These are phyloP conservation scores for Branchinecta lynchi DNA, from an alignment of 1,140 invertebrate species.

Conservation along the genomic window DNA sequence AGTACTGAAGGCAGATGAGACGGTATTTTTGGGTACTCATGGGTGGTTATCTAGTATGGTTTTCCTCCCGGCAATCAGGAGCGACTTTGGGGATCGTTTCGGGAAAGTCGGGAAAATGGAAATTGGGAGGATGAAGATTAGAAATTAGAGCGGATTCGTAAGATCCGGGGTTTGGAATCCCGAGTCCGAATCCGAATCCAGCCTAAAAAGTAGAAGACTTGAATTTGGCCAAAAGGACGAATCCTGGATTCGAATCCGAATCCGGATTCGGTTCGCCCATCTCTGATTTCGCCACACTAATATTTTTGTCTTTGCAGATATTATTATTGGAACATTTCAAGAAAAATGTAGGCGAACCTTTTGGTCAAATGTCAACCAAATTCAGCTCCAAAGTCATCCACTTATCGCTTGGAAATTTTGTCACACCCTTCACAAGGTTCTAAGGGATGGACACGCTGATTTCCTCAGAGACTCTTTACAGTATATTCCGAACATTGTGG, in stretches of 20 bases:
- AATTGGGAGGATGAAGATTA: too few relatives aligned
- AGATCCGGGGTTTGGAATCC: too few relatives aligned
- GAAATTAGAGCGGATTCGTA: too few relatives aligned
- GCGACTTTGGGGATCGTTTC: too few relatives aligned
- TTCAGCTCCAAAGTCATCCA: constrained; percentile 75
- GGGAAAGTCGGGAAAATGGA: too few relatives aligned
- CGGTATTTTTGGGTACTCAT: too few relatives aligned
- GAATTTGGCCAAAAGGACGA: too few relatives aligned
- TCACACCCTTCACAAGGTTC: constrained; percentile 86
- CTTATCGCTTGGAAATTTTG: constrained; percentile 98
- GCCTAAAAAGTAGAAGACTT: too few relatives aligned
- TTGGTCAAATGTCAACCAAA: constrained; percentile 64
- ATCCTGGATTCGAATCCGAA: not conserved
- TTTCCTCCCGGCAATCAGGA: too few relatives aligned
- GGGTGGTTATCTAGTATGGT: too few relatives aligned
- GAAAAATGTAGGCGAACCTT: constrained; percentile 76
- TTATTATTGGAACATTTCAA: constrained; percentile 88
- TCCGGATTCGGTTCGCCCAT: not conserved
- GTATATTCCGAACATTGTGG: constrained; percentile 53
- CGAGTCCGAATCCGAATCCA: too few relatives aligned
- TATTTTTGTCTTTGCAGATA: constrained; percentile 37
- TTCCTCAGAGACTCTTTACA: constrained; percentile 69
- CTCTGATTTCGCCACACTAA: not conserved
- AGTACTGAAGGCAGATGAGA: too few relatives aligned
- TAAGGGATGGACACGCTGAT: constrained; percentile 81